phyloP scores from a whole-genome alignment of 1,140 invertebrate genomes.

The Lucilia cuprina region DNA sequence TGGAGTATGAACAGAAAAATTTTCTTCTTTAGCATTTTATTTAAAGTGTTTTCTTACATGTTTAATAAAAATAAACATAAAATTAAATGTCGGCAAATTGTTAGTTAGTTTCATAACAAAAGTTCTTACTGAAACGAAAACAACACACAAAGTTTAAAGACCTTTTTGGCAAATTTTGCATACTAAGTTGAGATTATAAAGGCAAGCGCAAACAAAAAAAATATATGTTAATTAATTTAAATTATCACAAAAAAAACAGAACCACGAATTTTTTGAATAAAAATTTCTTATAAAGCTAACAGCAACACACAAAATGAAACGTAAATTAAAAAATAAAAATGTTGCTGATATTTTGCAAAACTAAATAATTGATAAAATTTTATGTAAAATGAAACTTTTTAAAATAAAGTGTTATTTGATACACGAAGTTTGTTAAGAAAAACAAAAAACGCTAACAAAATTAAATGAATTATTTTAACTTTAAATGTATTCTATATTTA shows the following conservation, averaged over 20 bases:
- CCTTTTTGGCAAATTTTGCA: neutral
- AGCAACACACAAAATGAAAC: neutral
- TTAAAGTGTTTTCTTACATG: neutral
- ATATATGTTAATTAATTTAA: neutral
- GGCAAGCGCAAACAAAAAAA: neutral
- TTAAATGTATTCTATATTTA: neutral
- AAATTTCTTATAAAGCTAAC: neutral
- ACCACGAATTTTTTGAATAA: neutral
- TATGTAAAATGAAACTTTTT: neutral
- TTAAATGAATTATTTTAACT: too few species aligned
- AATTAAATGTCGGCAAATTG: conserved; percentile 28
- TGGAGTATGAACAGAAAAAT: too few species aligned
- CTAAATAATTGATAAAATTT: neutral
- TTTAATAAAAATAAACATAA: conserved; percentile 9
- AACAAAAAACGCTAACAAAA: neutral
- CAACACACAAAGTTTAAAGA: conserved; percentile 22
- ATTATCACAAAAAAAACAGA: neutral
- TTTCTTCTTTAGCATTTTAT: neutral
- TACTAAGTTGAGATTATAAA: neutral
- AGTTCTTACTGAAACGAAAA: neutral
- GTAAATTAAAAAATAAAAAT: neutral
- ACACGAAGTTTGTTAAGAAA: neutral
- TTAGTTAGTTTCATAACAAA: neutral
- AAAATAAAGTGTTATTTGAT: neutral
- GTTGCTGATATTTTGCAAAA: neutral